phyloP scores from a whole-genome alignment of 1,140 invertebrate genomes.

The Drosophila bocqueti region DNA sequence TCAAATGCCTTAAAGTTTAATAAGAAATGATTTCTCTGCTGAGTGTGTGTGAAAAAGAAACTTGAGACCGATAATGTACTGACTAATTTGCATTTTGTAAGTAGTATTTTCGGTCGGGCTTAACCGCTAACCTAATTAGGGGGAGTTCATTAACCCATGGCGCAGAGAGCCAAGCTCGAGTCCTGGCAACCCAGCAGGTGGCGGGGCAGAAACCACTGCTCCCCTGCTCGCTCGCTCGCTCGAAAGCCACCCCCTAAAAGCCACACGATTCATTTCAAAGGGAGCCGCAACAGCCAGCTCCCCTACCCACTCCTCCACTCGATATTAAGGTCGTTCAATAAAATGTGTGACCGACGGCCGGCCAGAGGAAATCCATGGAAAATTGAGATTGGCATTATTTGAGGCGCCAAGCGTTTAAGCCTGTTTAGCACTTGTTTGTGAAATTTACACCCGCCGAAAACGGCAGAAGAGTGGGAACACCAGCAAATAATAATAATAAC shows the following conservation, averaged over 20 bases:
- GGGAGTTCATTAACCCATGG: slow-evolving; percentile 60
- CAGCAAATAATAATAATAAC: slow-evolving; percentile 32
- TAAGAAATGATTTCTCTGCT: slow-evolving; percentile 20
- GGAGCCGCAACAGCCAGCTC: slow-evolving; percentile 34
- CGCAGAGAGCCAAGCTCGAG: background rate
- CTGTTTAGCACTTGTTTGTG: slow-evolving; percentile 63
- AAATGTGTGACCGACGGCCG: slow-evolving; percentile 41
- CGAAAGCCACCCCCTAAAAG: slow-evolving; percentile 30
- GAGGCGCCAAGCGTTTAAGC: slow-evolving; percentile 58
- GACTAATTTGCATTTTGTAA: slow-evolving; percentile 42
- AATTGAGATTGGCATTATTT: slow-evolving; percentile 58
- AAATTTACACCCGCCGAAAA: slow-evolving; percentile 47
- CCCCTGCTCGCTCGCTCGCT: slow-evolving; percentile 1
- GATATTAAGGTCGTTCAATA: slow-evolving; percentile 41
- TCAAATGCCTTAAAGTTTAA: slow-evolving; percentile 61
- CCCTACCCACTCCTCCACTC: slow-evolving; percentile 17
- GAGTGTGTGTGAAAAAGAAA: slow-evolving; percentile 6
- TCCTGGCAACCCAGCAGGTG: slow-evolving; percentile 55
- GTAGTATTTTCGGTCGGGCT: slow-evolving; percentile 27
- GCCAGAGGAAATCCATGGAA: slow-evolving; percentile 37
- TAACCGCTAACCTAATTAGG: slow-evolving; percentile 44
- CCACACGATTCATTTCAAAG: slow-evolving; percentile 61
- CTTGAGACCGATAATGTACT: slow-evolving; percentile 37
- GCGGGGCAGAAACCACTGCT: slow-evolving; percentile 37
- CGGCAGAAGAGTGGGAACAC: background rate